Percentiles rank a stretch among this genome's conserved stretches.
phyloP scores from a whole-genome alignment of 2,888 invertebrate species.

The Drosophila stalkeri region DNA sequence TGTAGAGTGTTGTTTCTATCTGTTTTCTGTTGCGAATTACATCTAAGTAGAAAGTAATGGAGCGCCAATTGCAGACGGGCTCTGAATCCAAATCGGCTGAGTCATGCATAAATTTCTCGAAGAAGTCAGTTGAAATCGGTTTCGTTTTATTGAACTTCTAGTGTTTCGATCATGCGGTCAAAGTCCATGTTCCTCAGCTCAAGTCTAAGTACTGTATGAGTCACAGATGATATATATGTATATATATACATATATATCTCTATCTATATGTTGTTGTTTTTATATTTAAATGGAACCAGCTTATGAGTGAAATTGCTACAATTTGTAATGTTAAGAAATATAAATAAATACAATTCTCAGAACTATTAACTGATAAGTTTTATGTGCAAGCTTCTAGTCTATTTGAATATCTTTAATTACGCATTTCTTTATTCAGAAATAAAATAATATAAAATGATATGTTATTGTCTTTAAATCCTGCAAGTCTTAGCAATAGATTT shows the following conservation, averaged over 20 bases:
- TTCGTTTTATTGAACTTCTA: conserved; percentile 51
- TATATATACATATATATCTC: neutral
- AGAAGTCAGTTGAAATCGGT: conserved; percentile 56
- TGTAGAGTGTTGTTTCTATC: conserved; percentile 8
- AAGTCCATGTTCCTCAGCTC: conserved; percentile 30
- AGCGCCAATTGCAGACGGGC: conserved; percentile 32
- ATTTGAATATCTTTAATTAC: neutral
- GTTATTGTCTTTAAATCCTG: neutral
- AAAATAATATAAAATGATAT: too few species aligned
- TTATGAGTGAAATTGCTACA: neutral
- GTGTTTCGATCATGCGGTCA: conserved; percentile 18
- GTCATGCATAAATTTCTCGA: conserved; percentile 45
- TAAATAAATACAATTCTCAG: neutral
- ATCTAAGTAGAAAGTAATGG: conserved; percentile 49
- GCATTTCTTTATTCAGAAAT: neutral
- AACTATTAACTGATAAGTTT: neutral
- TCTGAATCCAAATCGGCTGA: conserved; percentile 15
- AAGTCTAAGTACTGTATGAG: conserved; percentile 35
- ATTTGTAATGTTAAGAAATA: neutral
- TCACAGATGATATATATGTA: conserved; percentile 17
- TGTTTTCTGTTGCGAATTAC: conserved; percentile 34
- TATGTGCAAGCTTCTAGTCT: neutral
- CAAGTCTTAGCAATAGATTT: neutral
- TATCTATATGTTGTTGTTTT: neutral
- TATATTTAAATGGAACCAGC: neutral